Evolutionary conservation across 2,113 vertebrate species (phyloP).

Genomic region (Pyrgilauda ruficollis): DNA sequence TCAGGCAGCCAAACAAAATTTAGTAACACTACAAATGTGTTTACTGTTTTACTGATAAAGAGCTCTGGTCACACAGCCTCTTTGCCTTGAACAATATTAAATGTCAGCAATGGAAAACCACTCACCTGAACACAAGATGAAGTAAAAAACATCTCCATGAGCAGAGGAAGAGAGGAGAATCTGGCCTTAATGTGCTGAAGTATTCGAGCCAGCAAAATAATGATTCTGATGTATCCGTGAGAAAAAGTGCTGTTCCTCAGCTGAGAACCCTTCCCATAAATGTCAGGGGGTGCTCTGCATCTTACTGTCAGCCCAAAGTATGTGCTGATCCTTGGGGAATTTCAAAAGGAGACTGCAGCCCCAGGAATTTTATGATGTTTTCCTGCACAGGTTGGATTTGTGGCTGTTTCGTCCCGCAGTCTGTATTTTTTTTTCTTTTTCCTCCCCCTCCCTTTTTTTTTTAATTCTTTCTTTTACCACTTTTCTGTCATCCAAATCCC

Average conservation of each 20-base stretch:
- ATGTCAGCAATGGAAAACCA: background rate
- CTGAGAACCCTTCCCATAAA: background rate
- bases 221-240: background rate
- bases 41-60: slow-evolving; percentile 22
- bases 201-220: background rate
- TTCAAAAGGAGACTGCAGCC: background rate
- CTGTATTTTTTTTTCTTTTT: background rate
- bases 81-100: slow-evolving; percentile 14
- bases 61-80: background rate
- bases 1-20: slow-evolving; percentile 26
- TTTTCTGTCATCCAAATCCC: background rate
- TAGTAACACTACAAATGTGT: slow-evolving; percentile 10
- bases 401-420: background rate
- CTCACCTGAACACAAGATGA: background rate
- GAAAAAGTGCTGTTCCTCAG: background rate
- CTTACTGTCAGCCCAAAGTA: background rate
- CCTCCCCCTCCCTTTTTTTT: background rate
- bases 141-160: background rate
- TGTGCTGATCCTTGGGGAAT: background rate
- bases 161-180: background rate
- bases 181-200: background rate
- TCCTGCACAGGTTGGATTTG: background rate
- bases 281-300: background rate
- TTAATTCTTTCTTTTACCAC: background rate
- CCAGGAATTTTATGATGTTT: background rate